Conservation (phyloP, 2,888 invertebrate genomes). For the Polydrusus cervinus region DNA sequence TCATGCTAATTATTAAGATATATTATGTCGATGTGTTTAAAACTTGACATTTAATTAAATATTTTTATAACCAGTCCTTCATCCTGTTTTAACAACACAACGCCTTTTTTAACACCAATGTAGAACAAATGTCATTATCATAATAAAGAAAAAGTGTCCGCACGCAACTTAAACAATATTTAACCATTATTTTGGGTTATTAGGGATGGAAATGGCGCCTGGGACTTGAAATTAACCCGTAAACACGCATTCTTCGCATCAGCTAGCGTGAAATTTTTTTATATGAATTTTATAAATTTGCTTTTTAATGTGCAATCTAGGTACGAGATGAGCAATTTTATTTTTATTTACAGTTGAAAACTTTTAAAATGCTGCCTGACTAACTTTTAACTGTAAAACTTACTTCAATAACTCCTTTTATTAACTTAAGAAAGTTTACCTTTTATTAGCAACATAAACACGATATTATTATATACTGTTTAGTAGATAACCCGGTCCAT, state of each 20-base stretch:
- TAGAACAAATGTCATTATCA: conserved; percentile 33
- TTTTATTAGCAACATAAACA: conserved; percentile 2
- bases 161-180: conserved; percentile 40
- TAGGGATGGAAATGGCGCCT: conserved; percentile 38
- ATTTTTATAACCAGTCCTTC: too few species aligned
- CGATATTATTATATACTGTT: not conserved
- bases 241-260: conserved; percentile 38
- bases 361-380: conserved; percentile 13
- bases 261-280: conserved; percentile 37
- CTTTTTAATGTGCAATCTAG: conserved; percentile 13
- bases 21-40: too few species aligned
- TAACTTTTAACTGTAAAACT: conserved; percentile 8
- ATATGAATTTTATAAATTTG: conserved; percentile 27
- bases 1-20: too few species aligned
- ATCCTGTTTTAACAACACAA: not conserved
- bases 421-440: conserved; percentile 2
- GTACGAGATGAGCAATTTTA: conserved; percentile 1
- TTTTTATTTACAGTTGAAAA: conserved; percentile 7
- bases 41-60: too few species aligned
- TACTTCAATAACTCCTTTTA: conserved; percentile 11
- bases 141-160: conserved; percentile 30
- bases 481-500: not conserved
- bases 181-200: conserved; percentile 47
- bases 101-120: not conserved
- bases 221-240: conserved; percentile 30